phyloP scores from a whole-genome alignment of 2,888 invertebrate genomes.

The Drosophila siamana region DNA sequence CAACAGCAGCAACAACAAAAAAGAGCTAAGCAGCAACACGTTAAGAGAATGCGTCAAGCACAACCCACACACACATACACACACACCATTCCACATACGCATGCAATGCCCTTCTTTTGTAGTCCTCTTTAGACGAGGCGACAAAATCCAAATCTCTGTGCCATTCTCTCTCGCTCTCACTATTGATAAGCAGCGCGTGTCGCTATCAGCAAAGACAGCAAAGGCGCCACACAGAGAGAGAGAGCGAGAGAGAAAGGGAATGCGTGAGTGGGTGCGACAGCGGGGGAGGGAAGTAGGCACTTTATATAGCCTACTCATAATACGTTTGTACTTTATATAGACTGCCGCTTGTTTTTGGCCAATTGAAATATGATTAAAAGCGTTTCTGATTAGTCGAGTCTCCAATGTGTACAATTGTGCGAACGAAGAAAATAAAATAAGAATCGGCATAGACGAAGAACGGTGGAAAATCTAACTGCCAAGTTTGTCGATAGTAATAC shows the following conservation, averaged over 20 bases:
- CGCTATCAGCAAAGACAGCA: conserved; percentile 23
- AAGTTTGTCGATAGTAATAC: background rate
- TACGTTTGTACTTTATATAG: conserved; percentile 26
- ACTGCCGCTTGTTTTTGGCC: conserved; percentile 43
- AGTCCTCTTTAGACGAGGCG: conserved; percentile 12
- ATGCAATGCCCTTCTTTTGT: conserved; percentile 15
- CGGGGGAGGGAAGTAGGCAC: background rate
- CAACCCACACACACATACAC: conserved; percentile 14
- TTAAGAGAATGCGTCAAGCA: conserved; percentile 33
- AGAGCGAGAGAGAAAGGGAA: background rate
- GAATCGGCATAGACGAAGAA: background rate
- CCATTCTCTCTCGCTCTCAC: conserved; percentile 8
- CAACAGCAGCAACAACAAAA: conserved; percentile 5
- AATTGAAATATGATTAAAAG: conserved; percentile 44
- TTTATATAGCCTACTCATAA: conserved; percentile 11
- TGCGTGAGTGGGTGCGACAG: background rate
- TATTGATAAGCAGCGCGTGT: conserved; percentile 28
- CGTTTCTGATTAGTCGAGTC: conserved; percentile 41
- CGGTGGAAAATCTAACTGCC: background rate
- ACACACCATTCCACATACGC: conserved; percentile 4
- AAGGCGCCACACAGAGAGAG: conserved; percentile 1
- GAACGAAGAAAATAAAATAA: background rate
- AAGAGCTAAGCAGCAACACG: conserved; percentile 13
- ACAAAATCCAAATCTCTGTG: conserved; percentile 21
- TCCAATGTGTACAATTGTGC: too few species aligned